A percentile compares a stretch with the other conserved stretches of the same genome.
Conservation (phyloP, 2,888 invertebrate species). For the Limnephilus marmoratus region DNA sequence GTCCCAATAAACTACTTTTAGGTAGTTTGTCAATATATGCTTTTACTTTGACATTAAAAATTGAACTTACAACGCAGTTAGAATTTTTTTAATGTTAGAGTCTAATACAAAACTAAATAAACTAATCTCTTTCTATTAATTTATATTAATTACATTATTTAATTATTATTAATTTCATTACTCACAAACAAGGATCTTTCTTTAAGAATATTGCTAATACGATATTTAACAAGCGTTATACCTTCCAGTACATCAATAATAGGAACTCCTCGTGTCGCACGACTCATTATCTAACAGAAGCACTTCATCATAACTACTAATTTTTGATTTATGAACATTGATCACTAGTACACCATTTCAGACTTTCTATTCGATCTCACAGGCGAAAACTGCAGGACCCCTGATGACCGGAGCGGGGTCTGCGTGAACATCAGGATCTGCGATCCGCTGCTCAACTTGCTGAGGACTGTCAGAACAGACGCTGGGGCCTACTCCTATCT, state of each 20-base stretch:
- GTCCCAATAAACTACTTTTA: too few species aligned
- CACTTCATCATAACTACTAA: too few species aligned
- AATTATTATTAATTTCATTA: too few species aligned
- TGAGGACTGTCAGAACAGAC: slow-evolving; percentile 72
- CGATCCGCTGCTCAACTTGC: slow-evolving; percentile 72
- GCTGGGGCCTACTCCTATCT: slow-evolving; percentile 76
- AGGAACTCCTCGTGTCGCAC: neutral
- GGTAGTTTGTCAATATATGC: too few species aligned
- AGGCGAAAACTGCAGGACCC: slow-evolving; percentile 73
- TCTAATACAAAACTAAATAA: too few species aligned
- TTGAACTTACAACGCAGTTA: too few species aligned
- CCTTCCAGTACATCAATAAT: neutral
- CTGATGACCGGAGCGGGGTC: slow-evolving; percentile 73
- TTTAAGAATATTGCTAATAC: neutral
- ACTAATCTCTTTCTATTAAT: too few species aligned
- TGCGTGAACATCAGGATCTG: slow-evolving; percentile 78
- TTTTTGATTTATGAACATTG: neutral
- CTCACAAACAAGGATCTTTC: too few species aligned
- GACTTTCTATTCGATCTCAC: slow-evolving; percentile 59
- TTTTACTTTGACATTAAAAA: too few species aligned
- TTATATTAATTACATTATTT: too few species aligned
- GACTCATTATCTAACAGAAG: neutral
- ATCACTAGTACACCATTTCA: slow-evolving; percentile 21
- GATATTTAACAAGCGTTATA: neutral
- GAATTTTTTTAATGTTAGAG: too few species aligned